Evolutionary conservation across 2,888 invertebrate species (phyloP), one percentile per base, ranked within the genome.

Genomic region (Microctonus hyperodae): DNA sequence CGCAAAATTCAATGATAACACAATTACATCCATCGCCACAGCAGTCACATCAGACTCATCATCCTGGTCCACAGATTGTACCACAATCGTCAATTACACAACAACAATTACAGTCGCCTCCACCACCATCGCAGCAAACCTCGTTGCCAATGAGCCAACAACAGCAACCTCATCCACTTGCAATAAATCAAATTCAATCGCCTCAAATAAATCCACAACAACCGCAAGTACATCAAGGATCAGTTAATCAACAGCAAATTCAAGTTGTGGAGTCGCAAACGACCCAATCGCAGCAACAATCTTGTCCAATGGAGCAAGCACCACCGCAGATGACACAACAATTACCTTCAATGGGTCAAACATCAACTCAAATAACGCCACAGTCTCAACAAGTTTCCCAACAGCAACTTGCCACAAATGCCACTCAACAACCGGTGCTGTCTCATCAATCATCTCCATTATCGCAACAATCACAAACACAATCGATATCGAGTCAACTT

Each of bases 1-100:
- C 64, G 11, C 70, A 57, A 28, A 69, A 70, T 33, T 53, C 72
- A 11, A 57, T 69, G 7, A 48, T 70, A 3, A 70, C 61, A 37
- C 72, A 70, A 48, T 50, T 72, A 55, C 72, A 73, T 51, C 70
- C 70, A 60, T 72, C 73, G 37, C 78, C 67, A 20, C 72, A 67
- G 58, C 70, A 70, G 58, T 71, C 73, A 37, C 78, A 68, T 16
- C 72, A 67, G 58, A 50, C 68, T 33, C 70, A 72, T 57, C 70
- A 70, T 57, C 35, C 68, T 22, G 70, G 68, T 28, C 72, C 68
- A 40, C 72, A 75, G 44, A 62, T 69, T 53, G 68, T 69, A 2
- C 67, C 67, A 55, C 68, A 69, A 33, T 65, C 68, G 1, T 61
- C 62, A n/a, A 37, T 69, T 20, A 25, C 68, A 3, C 72, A 69